These are phyloP conservation scores for Sinopyrophorus schimmeli DNA, from an alignment of 2,888 invertebrate genomes.

Conservation along the genomic window DNA sequence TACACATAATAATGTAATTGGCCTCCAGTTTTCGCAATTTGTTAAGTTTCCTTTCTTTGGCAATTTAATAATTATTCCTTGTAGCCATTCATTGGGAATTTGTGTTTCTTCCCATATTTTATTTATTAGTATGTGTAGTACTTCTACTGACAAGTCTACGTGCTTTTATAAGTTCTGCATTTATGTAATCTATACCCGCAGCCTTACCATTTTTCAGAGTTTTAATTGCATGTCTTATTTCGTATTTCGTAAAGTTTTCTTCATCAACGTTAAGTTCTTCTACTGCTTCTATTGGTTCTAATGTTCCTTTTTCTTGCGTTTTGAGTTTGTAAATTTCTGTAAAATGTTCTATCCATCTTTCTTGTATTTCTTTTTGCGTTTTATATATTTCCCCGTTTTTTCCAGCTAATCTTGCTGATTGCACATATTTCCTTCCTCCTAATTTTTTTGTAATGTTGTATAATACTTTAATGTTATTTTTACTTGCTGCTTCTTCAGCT, in stretches of 20 bases:
- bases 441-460: not conserved
- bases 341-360: too few relatives aligned
- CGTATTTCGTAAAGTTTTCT: conserved; percentile 2
- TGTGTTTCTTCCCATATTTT: conserved; percentile 5
- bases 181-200: conserved; percentile 1
- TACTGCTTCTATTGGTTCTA: conserved; percentile 4
- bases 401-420: conserved; percentile 3
- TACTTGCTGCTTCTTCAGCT: conserved; percentile 5
- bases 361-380: conserved; percentile 8
- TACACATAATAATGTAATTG: not conserved
- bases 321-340: conserved; percentile 2
- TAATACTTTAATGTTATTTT: conserved; percentile 3
- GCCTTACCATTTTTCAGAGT: not conserved
- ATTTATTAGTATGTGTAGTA: conserved; percentile 3
- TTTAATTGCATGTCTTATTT: conserved; percentile 3
- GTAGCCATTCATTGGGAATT: too few relatives aligned
- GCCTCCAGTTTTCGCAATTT: conserved; percentile 1
- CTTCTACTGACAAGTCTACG: not conserved
- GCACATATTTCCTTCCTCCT: conserved; percentile 3
- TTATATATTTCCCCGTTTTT: conserved; percentile 2
- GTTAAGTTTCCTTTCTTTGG: conserved; percentile 1
- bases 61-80: too few relatives aligned
- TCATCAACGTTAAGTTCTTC: not conserved
- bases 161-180: conserved; percentile 7
- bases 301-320: conserved; percentile 4